Percentiles rank a stretch among this genome's conserved stretches.
Conservation (phyloP, 2,797 vertebrate species). For the Pseudochirops cupreus region DNA sequence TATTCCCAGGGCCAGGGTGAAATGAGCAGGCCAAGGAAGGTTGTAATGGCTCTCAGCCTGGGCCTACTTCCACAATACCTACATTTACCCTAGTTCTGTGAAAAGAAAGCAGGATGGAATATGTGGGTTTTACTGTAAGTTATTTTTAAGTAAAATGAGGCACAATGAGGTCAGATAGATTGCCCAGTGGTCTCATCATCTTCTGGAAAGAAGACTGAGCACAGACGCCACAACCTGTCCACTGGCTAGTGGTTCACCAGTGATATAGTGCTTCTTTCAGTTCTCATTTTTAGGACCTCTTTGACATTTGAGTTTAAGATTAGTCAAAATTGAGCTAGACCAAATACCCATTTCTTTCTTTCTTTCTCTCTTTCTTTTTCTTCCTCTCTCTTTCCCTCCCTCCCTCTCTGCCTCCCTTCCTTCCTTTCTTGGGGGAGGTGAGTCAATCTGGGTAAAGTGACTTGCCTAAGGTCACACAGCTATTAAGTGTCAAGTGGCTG, state of each 20-base stretch:
- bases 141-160: conserved; percentile 14
- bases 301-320: neutral
- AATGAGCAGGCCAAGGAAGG: neutral
- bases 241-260: neutral
- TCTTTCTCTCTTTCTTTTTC: too few relatives aligned
- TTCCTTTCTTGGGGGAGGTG: too few relatives aligned
- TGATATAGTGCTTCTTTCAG: neutral
- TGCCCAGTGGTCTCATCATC: neutral
- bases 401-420: too few relatives aligned
- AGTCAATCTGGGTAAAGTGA: too few relatives aligned
- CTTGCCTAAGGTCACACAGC: too few relatives aligned
- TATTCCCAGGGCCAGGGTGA: neutral
- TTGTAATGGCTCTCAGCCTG: neutral
- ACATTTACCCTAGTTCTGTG: neutral
- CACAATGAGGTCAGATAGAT: neutral
- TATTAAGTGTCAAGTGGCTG: too few relatives aligned
- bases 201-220: neutral
- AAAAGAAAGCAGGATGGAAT: neutral
- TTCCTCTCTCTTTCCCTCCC: too few relatives aligned
- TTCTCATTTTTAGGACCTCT: neutral
- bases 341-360: neutral
- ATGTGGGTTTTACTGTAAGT: neutral
- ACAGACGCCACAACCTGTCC: neutral
- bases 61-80: neutral
- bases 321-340: neutral